phyloP scores from a whole-genome alignment of 2,113 vertebrate species.

The Petroica traversi region DNA sequence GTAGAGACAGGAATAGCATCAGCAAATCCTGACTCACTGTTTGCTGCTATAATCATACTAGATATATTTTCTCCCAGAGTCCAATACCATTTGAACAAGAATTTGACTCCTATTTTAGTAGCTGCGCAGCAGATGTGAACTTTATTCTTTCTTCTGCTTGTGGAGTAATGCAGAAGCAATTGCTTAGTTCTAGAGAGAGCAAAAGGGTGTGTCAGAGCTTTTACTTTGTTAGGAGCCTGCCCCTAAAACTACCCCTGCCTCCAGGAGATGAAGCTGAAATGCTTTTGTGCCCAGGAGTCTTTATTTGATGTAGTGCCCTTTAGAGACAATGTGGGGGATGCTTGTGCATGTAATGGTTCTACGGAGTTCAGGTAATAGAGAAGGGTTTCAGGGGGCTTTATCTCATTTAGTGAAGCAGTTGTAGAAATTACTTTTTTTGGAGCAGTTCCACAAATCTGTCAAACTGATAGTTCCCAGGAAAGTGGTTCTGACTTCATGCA shows the following conservation, averaged over 20 bases:
- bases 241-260: not conserved
- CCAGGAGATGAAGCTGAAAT: not conserved
- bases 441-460: not conserved
- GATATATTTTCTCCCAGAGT: not conserved
- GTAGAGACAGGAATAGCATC: constrained; percentile 29
- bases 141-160: not conserved
- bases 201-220: not conserved
- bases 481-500: not conserved
- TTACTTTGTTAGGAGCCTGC: not conserved
- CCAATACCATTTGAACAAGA: not conserved
- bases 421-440: not conserved
- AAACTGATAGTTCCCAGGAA: not conserved
- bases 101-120: not conserved
- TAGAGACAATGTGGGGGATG: not conserved
- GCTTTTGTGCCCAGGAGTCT: not conserved
- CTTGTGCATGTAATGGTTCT: not conserved
- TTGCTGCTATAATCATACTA: not conserved
- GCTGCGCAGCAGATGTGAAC: not conserved
- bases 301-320: not conserved
- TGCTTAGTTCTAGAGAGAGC: not conserved
- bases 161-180: not conserved
- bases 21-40: constrained; percentile 27
- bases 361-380: not conserved
- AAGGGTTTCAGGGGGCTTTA: fast-evolving
- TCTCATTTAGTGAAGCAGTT: not conserved